Percentiles rank a stretch among this genome's conserved stretches.
phyloP scores from a whole-genome alignment of 2,113 vertebrate genomes.

The Gyps fulvus region DNA sequence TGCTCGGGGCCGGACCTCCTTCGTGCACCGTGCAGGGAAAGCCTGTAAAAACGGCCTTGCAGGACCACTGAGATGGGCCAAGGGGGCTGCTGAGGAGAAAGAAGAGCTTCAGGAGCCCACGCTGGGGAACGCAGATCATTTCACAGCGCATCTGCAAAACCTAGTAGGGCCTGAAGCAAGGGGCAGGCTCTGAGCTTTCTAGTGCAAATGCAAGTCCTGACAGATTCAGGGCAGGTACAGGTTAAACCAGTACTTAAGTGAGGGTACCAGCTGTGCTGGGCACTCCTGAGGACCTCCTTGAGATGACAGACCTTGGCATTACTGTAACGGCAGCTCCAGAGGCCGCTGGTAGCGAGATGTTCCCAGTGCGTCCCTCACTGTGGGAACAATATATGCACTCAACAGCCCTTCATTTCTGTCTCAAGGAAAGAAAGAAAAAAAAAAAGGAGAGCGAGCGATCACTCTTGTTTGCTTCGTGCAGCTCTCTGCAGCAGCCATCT shows the following conservation, averaged over 20 bases:
- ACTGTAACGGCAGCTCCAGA: not conserved
- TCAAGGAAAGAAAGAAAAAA: not conserved
- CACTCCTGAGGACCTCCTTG: not conserved
- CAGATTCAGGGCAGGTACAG: not conserved
- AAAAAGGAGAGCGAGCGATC: not conserved
- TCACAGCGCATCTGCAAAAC: not conserved
- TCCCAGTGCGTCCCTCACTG: not conserved
- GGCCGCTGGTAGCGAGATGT: not conserved
- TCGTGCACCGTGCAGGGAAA: not conserved
- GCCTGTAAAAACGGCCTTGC: not conserved
- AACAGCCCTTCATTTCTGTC: not conserved
- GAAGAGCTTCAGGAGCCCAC: not conserved
- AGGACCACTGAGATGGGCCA: not conserved
- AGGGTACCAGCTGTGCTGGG: not conserved
- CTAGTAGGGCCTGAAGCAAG: not conserved
- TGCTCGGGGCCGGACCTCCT: fast-evolving
- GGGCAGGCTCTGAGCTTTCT: not conserved
- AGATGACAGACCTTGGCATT: not conserved
- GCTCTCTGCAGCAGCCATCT: not conserved
- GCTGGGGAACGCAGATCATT: not conserved
- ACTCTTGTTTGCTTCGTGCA: not conserved
- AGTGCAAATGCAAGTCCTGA: not conserved
- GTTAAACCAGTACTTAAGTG: not conserved
- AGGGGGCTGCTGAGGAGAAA: not conserved
- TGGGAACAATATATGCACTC: not conserved